Percentiles rank a stretch among this genome's conserved stretches.
Conservation (phyloP, 1,140 invertebrate species). For the Protaetia brevitarsis region DNA sequence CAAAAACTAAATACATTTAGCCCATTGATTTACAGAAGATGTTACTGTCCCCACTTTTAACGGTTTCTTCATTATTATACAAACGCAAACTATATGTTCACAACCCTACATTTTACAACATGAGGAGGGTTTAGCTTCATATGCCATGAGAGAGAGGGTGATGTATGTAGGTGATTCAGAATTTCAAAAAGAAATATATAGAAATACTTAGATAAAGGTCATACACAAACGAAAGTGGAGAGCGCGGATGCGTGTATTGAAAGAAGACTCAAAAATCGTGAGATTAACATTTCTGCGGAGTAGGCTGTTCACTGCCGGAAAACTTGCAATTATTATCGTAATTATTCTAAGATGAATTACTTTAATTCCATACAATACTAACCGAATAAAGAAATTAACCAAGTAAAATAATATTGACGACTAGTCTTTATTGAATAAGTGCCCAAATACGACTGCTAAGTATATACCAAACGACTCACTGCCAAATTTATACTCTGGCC, state of each 20-base stretch:
- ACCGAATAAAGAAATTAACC: constrained; percentile 10
- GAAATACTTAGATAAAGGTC: constrained; percentile 19
- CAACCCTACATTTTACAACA: not conserved
- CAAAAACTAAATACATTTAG: too few species aligned
- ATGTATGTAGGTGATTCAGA: too few species aligned
- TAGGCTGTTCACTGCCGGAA: not conserved
- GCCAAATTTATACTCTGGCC: constrained; percentile 2
- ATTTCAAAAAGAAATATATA: not conserved
- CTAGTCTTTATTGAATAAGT: constrained; percentile 1
- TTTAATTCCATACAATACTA: not conserved
- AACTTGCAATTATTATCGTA: not conserved
- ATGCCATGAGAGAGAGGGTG: too few species aligned
- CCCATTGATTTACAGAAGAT: too few species aligned
- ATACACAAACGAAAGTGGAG: constrained; percentile 14
- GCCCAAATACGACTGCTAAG: not conserved
- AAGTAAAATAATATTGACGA: constrained; percentile 9
- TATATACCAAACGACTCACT: not conserved
- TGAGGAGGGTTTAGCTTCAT: too few species aligned
- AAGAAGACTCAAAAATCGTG: not conserved
- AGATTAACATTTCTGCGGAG: constrained; percentile 8
- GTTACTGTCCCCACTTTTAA: too few species aligned
- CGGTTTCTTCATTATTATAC: too few species aligned
- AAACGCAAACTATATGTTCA: too few species aligned
- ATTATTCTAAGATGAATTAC: not conserved
- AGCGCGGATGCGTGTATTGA: constrained; percentile 8